Percentiles rank a stretch among this genome's conserved stretches.
phyloP scores from a whole-genome alignment of 2,113 vertebrate genomes.

The Melanotaenia duboulayi region DNA sequence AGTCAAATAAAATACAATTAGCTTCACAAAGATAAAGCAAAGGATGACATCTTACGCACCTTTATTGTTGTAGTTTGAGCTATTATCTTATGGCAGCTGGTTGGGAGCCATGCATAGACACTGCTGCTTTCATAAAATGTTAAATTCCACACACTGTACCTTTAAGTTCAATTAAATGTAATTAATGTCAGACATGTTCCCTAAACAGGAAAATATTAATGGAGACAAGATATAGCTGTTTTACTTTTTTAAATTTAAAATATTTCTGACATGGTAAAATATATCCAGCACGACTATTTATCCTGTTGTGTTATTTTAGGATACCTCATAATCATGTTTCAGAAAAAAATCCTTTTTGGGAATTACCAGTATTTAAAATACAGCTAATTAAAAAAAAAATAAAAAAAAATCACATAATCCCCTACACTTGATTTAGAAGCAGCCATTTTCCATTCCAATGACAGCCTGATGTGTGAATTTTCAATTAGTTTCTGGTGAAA shows the following conservation, averaged over 20 bases:
- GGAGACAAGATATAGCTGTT: neutral
- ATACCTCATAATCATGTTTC: slow-evolving; percentile 52
- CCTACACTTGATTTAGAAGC: slow-evolving; percentile 59
- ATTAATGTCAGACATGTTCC: neutral
- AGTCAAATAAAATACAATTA: too few species aligned
- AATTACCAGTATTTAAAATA: slow-evolving; percentile 58
- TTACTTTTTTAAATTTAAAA: slow-evolving; percentile 9
- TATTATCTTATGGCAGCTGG: neutral
- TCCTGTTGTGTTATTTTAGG: slow-evolving; percentile 45
- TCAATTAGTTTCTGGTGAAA: slow-evolving; percentile 60
- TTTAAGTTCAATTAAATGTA: neutral
- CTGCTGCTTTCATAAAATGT: neutral
- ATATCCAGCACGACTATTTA: slow-evolving; percentile 41
- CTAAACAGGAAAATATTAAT: neutral
- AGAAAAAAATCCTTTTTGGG: slow-evolving; percentile 30
- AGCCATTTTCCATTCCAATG: slow-evolving; percentile 58
- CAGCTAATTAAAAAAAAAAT: slow-evolving; percentile 50
- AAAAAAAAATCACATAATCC: slow-evolving; percentile 53
- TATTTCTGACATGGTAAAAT: slow-evolving; percentile 1
- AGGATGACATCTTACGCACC: neutral
- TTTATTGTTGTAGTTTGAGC: neutral
- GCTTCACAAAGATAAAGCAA: too few species aligned
- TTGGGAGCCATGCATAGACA: neutral
- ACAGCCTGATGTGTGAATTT: slow-evolving; percentile 45
- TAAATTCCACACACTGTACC: neutral